These are phyloP conservation scores for Mus pahari DNA, from an alignment of 2,113 vertebrate genomes.

Conservation along the genomic window DNA sequence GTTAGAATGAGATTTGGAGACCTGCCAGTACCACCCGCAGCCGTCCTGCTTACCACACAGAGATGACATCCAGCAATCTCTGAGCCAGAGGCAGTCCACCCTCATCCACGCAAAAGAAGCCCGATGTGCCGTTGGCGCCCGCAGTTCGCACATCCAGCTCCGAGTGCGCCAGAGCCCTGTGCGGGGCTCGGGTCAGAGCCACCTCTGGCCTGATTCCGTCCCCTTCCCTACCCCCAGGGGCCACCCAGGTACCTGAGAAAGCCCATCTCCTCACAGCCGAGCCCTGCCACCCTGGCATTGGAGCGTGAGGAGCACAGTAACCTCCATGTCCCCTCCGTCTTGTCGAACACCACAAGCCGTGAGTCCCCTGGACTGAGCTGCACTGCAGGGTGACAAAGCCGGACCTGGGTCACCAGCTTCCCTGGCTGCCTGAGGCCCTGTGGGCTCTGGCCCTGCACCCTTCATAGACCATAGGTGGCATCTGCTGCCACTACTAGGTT, in stretches of 20 bases:
- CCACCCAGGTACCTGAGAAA: constrained; percentile 90
- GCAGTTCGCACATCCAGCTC: constrained; percentile 85
- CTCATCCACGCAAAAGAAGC: constrained; percentile 92
- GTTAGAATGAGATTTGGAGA: not conserved
- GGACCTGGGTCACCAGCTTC: not conserved
- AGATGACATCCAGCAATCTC: constrained; percentile 91
- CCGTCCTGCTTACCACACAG: constrained; percentile 89
- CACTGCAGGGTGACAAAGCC: constrained; percentile 83
- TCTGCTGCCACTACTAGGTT: not conserved
- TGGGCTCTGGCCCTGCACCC: not conserved
- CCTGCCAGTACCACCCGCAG: not conserved
- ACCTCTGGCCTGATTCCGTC: not conserved
- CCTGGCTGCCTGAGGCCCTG: not conserved
- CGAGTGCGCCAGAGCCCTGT: constrained; percentile 89
- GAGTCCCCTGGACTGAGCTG: constrained; percentile 91
- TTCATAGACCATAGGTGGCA: too few species aligned
- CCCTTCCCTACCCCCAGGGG: not conserved
- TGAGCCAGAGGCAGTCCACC: constrained; percentile 88
- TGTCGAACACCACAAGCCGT: constrained; percentile 90
- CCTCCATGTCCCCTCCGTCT: constrained; percentile 89
- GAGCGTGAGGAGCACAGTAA: constrained; percentile 91
- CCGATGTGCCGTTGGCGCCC: constrained; percentile 87
- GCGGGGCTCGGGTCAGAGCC: constrained; percentile 66
- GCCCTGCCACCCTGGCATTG: constrained; percentile 90
- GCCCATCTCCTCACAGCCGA: constrained; percentile 95